These are phyloP conservation scores for Monoplex corrugatus DNA, from an alignment of 2,888 invertebrate genomes.

Conservation along the genomic window DNA sequence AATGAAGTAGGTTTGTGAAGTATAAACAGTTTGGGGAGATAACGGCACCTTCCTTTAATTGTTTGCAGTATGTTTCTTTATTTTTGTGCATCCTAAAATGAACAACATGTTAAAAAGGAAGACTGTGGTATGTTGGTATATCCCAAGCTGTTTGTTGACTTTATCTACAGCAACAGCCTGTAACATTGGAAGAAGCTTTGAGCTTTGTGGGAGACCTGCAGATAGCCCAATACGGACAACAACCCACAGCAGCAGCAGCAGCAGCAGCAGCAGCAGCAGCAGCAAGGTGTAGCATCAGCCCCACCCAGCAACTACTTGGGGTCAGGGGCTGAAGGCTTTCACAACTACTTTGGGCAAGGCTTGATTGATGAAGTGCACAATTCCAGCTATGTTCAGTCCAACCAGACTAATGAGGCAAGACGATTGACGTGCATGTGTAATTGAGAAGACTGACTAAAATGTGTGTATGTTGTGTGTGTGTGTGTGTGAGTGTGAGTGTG, in stretches of 20 bases:
- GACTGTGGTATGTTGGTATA: no score
- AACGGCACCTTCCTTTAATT: no score
- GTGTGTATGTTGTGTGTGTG: no score
- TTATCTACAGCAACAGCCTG: not conserved
- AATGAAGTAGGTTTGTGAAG: no score
- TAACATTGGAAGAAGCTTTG: conserved; percentile 41
- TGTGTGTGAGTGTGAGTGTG: no score
- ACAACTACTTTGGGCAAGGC: not conserved
- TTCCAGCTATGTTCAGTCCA: not conserved
- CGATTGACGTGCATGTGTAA: not conserved
- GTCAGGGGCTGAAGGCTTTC: not conserved
- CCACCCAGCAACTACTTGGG: not conserved
- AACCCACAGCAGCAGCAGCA: conserved; percentile 5
- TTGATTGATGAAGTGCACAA: not conserved
- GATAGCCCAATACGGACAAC: conserved; percentile 23
- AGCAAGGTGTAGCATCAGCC: not conserved
- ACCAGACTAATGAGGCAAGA: conserved; percentile 21
- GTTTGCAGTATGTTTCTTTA: no score
- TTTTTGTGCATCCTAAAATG: no score
- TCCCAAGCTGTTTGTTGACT: no score
- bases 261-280: conserved; percentile 26
- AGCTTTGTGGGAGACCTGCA: conserved; percentile 10
- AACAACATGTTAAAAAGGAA: no score
- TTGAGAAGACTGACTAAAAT: no score
- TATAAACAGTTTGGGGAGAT: no score